Conservation (phyloP, 2,888 invertebrate genomes). For the Lepidochrysops patricia region DNA sequence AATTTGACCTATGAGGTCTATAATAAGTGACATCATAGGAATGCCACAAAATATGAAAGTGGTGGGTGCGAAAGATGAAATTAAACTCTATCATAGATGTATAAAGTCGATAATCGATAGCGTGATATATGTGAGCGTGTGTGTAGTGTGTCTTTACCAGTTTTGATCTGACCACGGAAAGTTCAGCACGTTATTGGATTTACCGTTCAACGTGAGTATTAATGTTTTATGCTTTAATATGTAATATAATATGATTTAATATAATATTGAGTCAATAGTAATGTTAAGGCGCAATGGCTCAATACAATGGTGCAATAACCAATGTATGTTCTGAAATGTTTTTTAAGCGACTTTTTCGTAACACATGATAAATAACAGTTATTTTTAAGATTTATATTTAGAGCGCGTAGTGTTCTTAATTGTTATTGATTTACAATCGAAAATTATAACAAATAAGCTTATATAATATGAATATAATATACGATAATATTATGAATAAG, state of each 20-base stretch:
- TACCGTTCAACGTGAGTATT: neutral
- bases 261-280: no score
- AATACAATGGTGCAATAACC: no score
- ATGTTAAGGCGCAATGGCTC: no score
- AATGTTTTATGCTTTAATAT: no score
- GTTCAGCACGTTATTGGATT: constrained; percentile 21
- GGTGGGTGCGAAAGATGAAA: neutral
- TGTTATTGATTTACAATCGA: neutral
- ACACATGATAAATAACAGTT: neutral
- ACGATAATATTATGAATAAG: no score
- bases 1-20: constrained; percentile 2
- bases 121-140: neutral
- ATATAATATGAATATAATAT: no score
- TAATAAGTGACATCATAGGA: constrained; percentile 8
- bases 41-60: constrained; percentile 10
- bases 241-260: no score
- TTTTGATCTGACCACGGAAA: constrained; percentile 22
- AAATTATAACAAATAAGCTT: no score
- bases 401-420: neutral
- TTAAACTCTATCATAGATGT: neutral
- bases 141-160: constrained; percentile 21
- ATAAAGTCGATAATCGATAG: neutral
- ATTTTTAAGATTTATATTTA: neutral
- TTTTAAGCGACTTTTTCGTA: no score
- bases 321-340: no score